phyloP scores from a whole-genome alignment of 2,113 vertebrate species.

The Strix uralensis region DNA sequence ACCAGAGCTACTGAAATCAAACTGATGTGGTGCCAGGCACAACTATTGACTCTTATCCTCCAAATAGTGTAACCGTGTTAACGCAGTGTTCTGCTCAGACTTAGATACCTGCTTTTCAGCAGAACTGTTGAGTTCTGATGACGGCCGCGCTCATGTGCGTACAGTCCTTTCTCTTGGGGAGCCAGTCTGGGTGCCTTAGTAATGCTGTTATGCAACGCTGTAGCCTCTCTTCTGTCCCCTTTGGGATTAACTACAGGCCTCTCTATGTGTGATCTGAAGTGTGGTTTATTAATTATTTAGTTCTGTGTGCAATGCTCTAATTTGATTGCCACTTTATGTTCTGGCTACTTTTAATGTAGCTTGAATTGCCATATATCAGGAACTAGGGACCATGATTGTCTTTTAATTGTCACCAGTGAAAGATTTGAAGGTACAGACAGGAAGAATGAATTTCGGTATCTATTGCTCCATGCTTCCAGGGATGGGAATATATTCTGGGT shows the following conservation, averaged over 20 bases:
- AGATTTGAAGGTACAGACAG: not conserved
- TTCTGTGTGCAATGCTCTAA: not conserved
- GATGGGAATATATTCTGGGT: not conserved
- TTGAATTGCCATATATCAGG: not conserved
- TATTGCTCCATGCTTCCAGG: not conserved
- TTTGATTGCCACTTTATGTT: not conserved
- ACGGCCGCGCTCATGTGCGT: fast-evolving
- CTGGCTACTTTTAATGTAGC: not conserved
- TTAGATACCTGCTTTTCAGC: not conserved
- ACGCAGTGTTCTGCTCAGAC: not conserved
- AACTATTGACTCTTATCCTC: not conserved
- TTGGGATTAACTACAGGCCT: not conserved
- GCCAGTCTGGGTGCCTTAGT: not conserved
- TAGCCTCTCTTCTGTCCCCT: not conserved
- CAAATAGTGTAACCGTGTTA: fast-evolving
- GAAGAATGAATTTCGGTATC: not conserved
- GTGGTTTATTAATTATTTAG: not conserved
- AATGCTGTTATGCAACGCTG: not conserved
- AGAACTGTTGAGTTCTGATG: not conserved
- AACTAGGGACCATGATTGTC: not conserved
- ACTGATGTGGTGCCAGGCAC: not conserved
- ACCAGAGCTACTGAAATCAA: not conserved
- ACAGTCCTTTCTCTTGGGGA: not conserved
- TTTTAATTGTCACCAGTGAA: not conserved
- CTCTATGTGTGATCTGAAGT: not conserved